Conservation (phyloP, 2,888 invertebrate species). For the Leptopterna dolabrata region DNA sequence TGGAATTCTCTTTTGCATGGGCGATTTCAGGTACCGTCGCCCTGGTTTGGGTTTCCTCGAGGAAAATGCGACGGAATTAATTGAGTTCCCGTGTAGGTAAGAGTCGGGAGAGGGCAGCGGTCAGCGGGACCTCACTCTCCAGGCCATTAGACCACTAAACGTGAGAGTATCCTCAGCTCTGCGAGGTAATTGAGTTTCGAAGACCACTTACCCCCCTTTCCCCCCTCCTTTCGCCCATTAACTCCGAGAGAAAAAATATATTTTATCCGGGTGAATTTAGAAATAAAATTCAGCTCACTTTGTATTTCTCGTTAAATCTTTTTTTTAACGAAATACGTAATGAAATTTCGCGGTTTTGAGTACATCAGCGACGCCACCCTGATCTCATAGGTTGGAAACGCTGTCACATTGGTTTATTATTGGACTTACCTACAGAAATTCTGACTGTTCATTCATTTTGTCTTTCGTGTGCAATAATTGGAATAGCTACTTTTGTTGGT, state of each 20-base stretch:
- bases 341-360: not conserved
- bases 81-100: not conserved
- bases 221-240: not conserved
- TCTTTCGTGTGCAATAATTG: too few relatives aligned
- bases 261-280: not conserved
- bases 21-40: not conserved
- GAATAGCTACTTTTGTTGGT: too few relatives aligned
- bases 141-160: constrained; percentile 8
- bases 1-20: too few relatives aligned
- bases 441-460: too few relatives aligned
- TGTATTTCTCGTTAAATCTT: not conserved
- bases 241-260: not conserved
- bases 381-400: too few relatives aligned
- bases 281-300: not conserved
- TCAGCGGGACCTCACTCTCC: not conserved
- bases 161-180: not conserved
- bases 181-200: not conserved
- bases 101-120: not conserved
- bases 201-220: constrained; percentile 9
- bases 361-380: too few relatives aligned
- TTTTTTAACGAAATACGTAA: not conserved
- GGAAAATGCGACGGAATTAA: not conserved
- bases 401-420: too few relatives aligned
- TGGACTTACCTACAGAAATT: too few relatives aligned
- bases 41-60: not conserved